A percentile compares a stretch with the other conserved stretches of the same genome.
These are phyloP conservation scores for Pitta sordida DNA, from an alignment of 2,113 vertebrate species.

Conservation along the genomic window DNA sequence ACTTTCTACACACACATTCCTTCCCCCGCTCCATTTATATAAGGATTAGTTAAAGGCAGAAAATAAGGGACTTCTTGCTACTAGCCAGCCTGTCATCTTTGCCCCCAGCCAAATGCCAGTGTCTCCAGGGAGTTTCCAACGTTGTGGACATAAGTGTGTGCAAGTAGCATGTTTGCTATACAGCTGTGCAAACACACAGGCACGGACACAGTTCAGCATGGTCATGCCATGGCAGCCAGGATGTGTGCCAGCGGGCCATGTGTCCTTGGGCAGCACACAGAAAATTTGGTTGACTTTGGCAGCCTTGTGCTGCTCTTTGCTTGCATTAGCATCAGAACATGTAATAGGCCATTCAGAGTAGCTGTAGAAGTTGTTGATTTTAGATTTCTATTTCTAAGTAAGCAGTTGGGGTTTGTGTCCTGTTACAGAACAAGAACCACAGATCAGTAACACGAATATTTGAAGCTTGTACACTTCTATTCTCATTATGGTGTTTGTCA, in stretches of 20 bases:
- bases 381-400: neutral
- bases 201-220: neutral
- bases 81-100: neutral
- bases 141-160: neutral
- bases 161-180: neutral
- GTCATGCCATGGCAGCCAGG: neutral
- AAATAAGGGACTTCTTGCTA: neutral
- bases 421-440: constrained; percentile 49
- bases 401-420: constrained; percentile 17
- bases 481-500: constrained; percentile 75
- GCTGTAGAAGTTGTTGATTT: neutral
- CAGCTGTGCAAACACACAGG: neutral
- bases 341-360: neutral
- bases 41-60: neutral
- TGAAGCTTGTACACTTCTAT: constrained; percentile 64
- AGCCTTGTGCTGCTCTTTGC: neutral
- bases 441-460: constrained; percentile 56
- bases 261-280: neutral
- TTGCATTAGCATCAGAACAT: neutral
- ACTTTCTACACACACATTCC: neutral
- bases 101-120: neutral
- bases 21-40: neutral
- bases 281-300: neutral
- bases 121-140: neutral
- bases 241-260: neutral